Conservation (phyloP, 2,888 invertebrate genomes). For the Nomada fabriciana region DNA sequence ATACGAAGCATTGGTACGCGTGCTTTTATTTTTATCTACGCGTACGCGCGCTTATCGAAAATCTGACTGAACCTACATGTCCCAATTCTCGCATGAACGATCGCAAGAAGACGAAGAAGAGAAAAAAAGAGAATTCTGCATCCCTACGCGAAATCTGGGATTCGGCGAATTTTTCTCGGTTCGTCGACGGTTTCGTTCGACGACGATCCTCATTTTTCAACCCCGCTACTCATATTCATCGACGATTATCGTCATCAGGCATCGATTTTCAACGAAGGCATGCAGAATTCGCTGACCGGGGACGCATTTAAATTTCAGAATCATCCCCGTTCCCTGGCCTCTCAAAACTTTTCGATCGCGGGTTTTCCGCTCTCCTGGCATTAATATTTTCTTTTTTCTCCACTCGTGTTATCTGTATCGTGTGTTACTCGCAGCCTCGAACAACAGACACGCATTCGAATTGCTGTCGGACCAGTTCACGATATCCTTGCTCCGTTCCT, state of each 20-base stretch:
- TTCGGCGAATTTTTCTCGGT: slow-evolving; percentile 5
- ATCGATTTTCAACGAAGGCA: slow-evolving; percentile 43
- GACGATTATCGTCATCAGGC: slow-evolving; percentile 30
- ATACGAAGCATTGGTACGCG: too few relatives aligned
- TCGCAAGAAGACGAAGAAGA: not conserved
- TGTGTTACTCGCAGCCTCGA: slow-evolving; percentile 22
- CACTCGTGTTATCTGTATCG: slow-evolving; percentile 24
- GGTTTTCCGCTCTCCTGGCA: not conserved
- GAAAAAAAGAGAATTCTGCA: not conserved
- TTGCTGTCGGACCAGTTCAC: slow-evolving; percentile 42
- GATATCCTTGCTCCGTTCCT: slow-evolving; percentile 35
- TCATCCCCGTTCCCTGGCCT: not conserved
- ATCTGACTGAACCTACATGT: not conserved
- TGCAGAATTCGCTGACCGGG: not conserved
- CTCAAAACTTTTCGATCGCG: slow-evolving; percentile 31
- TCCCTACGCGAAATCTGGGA: not conserved
- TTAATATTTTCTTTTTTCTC: slow-evolving; percentile 32
- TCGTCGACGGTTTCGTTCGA: not conserved
- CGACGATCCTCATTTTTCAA: slow-evolving; percentile 4
- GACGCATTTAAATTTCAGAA: slow-evolving; percentile 40
- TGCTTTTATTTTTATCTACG: too few relatives aligned
- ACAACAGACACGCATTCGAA: slow-evolving; percentile 44
- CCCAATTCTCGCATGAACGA: not conserved
- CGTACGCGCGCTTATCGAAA: not conserved
- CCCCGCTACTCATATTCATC: slow-evolving; percentile 27